Evolutionary conservation across 2,797 vertebrate species (phyloP).

Genomic region (Kryptolebias ocellatus): DNA sequence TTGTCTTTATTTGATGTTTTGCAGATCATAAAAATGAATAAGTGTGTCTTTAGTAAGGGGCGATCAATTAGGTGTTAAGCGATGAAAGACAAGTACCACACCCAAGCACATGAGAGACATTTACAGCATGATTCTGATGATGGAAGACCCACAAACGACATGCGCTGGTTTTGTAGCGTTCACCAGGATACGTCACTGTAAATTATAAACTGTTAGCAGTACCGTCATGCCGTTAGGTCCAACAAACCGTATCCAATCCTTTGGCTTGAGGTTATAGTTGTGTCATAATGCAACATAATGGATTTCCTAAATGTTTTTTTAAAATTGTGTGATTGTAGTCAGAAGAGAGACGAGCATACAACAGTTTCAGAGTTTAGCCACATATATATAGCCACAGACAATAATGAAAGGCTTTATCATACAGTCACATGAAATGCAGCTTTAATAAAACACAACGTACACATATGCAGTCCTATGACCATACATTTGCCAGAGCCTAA

Average conservation of each 20-base stretch:
- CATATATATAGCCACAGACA: slow-evolving; percentile 63
- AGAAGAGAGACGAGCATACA: slow-evolving; percentile 52
- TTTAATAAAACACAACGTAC: slow-evolving; percentile 89
- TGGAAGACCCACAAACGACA: slow-evolving; percentile 18
- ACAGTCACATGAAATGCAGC: slow-evolving; percentile 84
- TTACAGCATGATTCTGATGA: slow-evolving; percentile 9
- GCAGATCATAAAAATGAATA: slow-evolving; percentile 43
- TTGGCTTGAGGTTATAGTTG: slow-evolving; percentile 54
- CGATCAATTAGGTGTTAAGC: slow-evolving; percentile 43
- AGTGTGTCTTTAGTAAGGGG: slow-evolving; percentile 45
- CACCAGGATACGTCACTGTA: slow-evolving; percentile 54
- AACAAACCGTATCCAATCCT: slow-evolving; percentile 65
- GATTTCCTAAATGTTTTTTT: slow-evolving; percentile 68
- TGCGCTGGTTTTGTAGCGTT: slow-evolving; percentile 37
- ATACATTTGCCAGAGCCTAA: slow-evolving; percentile 84
- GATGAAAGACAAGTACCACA: slow-evolving; percentile 34
- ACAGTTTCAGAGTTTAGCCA: slow-evolving; percentile 53
- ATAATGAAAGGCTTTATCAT: slow-evolving; percentile 63
- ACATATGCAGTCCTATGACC: slow-evolving; percentile 86
- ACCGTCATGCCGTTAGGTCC: slow-evolving; percentile 65
- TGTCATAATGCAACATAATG: slow-evolving; percentile 61
- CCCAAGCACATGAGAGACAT: slow-evolving; percentile 39
- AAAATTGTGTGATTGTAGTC: slow-evolving; percentile 41
- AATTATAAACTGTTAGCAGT: slow-evolving; percentile 57
- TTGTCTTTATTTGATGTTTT: slow-evolving; percentile 52